Conservation (phyloP, 1,140 invertebrate genomes). For the Drosophila sulfurigaster region DNA sequence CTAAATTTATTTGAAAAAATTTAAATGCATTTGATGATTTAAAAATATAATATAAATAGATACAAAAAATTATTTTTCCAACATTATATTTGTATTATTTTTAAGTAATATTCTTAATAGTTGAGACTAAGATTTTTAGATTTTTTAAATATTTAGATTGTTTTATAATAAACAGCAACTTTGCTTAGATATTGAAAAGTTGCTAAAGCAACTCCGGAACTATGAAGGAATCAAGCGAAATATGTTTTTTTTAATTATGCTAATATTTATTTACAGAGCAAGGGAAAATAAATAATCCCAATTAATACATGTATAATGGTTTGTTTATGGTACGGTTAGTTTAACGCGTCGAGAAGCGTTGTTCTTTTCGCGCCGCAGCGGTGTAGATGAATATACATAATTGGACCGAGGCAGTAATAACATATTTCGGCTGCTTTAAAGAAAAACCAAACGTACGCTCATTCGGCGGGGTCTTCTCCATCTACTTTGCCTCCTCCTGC, state of each 20-base stretch:
- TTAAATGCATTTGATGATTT: no score
- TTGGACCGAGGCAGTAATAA: conserved; percentile 60
- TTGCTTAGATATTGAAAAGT: neutral
- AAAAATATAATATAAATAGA: no score
- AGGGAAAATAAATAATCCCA: conserved; percentile 42
- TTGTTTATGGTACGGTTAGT: conserved; percentile 58
- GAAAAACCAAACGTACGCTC: conserved; percentile 46
- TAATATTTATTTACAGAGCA: conserved; percentile 38
- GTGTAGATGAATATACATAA: conserved; percentile 60
- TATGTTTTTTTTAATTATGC: conserved; percentile 30
- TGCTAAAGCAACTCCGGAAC: neutral
- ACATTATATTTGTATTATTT: no score
- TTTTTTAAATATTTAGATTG: no score
- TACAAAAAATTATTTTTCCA: no score
- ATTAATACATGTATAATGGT: conserved; percentile 49
- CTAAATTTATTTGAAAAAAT: no score
- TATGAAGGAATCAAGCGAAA: neutral
- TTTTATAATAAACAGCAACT: neutral
- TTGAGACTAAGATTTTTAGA: no score
- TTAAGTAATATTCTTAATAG: no score
- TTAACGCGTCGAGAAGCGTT: conserved; percentile 51
- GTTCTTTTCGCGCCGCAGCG: conserved; percentile 40
- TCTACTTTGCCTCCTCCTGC: conserved; percentile 7
- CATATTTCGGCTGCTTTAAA: conserved; percentile 58
- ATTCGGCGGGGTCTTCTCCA: conserved; percentile 36